Evolutionary conservation across 2,113 vertebrate species (phyloP), one percentile per base, ranked within the genome.

Genomic region (Onychostoma macrolepis): DNA sequence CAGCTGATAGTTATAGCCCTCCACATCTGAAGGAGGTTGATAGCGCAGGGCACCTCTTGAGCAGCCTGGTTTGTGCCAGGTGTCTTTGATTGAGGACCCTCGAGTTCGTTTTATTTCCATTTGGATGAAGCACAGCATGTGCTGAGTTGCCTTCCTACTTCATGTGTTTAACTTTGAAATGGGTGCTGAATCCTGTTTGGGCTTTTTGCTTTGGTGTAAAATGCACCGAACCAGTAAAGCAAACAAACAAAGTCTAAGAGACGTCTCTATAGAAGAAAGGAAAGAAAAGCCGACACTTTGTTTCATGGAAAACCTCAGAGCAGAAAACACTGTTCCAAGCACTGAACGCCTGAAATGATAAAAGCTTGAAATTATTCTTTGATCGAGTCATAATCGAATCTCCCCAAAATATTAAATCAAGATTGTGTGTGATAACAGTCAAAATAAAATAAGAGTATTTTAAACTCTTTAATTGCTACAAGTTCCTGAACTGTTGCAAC

Each of bases 1-100:
- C 87, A 71, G 45, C 89, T 89, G 90, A 91, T 89, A 88, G 89
- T 89, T 90, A 92, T 92, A 89, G 88, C 79, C 33, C 89, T 15
- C 74, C 87, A 84, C 91, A 92, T 93, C 88, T 93, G 90, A 89
- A 72, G 86, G 87, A 85, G 84, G 85, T 89, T 78, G 67, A 86
- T 45, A 78, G 83, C 87, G 28, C 30, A 0, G 4, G 89, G 88
- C 86, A 86, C 80, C n/a, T 65, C 82, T 82, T 58, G 48, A 13
- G 15, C 67, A 67, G 72, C 30, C 72, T 79, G 50, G 6, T 84
- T 80, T 85, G 43, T 83, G 45, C 67, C 89, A 67, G 74, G 69
- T 11, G 33, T 83, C 84, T 87, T 84, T 72, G 21, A 88, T 67
- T 63, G 85, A 45, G 85, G 48, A 87, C 79, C 65, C 30, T 83